Conservation (phyloP, 2,113 vertebrate species). For the Ciconia boyciana region DNA sequence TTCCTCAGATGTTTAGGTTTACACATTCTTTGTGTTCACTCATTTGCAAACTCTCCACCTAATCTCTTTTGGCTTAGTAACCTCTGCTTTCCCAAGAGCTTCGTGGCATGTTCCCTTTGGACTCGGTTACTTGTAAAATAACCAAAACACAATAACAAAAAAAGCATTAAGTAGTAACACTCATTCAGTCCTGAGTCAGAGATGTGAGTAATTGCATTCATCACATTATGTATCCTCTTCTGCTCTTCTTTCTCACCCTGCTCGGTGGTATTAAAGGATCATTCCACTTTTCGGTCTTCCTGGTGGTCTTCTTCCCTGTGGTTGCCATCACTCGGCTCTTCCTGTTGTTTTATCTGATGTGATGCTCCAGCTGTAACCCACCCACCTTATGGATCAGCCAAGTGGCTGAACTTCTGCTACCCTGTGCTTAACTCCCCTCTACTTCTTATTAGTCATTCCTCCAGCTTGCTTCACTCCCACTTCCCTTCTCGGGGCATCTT, state of each 20-base stretch:
- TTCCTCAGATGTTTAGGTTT: background rate
- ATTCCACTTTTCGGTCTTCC: background rate
- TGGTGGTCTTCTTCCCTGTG: background rate
- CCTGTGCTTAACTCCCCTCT: background rate
- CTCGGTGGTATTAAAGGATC: background rate
- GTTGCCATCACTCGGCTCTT: background rate
- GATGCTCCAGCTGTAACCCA: background rate
- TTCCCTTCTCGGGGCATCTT: background rate
- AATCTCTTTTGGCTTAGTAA: background rate
- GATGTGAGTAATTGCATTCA: background rate
- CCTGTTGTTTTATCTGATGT: background rate
- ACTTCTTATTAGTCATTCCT: background rate
- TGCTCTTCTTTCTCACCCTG: background rate
- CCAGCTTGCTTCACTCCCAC: background rate
- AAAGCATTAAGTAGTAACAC: background rate
- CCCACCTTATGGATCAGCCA: background rate
- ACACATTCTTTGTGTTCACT: background rate
- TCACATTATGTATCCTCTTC: background rate
- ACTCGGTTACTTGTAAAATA: background rate
- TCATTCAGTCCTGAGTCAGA: constrained; percentile 7
- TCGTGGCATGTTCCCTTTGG: background rate
- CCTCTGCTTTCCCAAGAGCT: background rate
- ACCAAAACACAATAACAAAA: background rate
- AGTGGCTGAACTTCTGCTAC: background rate
- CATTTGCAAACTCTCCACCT: background rate